Base-by-base conservation (phyloP, 2,113 vertebrate genomes). In the Microcebus lehilahytsara region DNA sequence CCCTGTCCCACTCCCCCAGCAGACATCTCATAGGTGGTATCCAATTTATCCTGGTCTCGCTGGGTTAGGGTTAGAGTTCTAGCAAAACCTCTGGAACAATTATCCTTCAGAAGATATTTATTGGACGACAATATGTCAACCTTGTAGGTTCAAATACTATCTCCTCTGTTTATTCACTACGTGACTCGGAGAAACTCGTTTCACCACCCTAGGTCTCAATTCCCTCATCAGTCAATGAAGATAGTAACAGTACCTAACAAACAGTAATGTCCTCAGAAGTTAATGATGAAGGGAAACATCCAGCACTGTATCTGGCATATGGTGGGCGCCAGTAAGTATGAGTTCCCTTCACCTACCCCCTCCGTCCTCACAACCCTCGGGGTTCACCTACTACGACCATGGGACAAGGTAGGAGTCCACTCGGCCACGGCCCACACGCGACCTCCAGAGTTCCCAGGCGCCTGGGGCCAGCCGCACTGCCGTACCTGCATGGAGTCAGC, bases 401-500 rank as follows among this genome's bases (percentile, higher is more conserved):
- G 81, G 67, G 19, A 64, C 91, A 60, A 32, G 13, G 51, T 16
- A 53, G 32, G 27, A 17, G 91, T n/a, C 84, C 60, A n/a, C 37
- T 66, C 27, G 22, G 13, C 74, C 84, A 22, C 49, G 71, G 80
- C 67, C 72, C 79, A 7, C 53, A 49, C 32, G 42, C 9, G 22
- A 34, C 79, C 93, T 60, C 37, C 51, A 9, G 66, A 34, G 16
- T 53, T 49, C 32, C 30, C 62, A 87, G 42, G 42, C 27, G 58
- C 49, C 89, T 4, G 23, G 40, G 40, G 42, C 60, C 69, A 32
- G 40, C 46, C 14, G n/a, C 64, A 34, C 42, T 30, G 85, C 32
- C 87, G 16, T 98, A 99, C 99, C 99, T 99, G 99, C 99, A 99
- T 99, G 96, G 99, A 99, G 97, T 99, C 99, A 1, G 99, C 99